Evolutionary conservation across 2,888 invertebrate genomes (phyloP).

Genomic region (Sarcophaga rosellei): DNA sequence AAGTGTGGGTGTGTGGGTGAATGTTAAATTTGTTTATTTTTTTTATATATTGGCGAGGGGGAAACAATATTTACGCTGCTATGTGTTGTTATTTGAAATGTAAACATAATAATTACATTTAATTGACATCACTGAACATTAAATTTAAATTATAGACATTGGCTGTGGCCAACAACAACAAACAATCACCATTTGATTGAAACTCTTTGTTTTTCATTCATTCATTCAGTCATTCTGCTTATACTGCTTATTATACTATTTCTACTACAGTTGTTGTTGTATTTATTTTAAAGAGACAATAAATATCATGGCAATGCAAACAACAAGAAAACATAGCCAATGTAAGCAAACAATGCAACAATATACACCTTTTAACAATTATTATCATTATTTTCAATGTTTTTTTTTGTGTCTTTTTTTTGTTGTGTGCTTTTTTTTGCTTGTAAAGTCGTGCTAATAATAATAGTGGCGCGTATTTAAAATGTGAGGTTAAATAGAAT

Average conservation of each 20-base stretch:
- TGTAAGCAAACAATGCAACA: constrained; percentile 23
- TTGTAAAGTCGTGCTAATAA: background rate
- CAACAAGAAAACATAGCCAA: background rate
- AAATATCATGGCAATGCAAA: background rate
- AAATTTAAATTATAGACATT: constrained; percentile 64
- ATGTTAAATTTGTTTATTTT: background rate
- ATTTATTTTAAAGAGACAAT: background rate
- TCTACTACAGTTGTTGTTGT: background rate
- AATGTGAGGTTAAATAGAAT: constrained; percentile 24
- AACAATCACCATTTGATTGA: constrained; percentile 29
- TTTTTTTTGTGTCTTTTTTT: background rate
- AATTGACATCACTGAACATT: constrained; percentile 72
- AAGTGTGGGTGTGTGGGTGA: background rate
- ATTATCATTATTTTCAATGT: background rate
- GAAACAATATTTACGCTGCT: constrained; percentile 56
- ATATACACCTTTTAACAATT: constrained; percentile 46
- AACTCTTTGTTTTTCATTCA: constrained; percentile 4
- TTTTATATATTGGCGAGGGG: background rate
- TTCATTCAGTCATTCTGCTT: background rate
- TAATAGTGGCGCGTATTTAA: constrained; percentile 5
- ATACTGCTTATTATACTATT: no score
- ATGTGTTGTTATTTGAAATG: constrained; percentile 64
- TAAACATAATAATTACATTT: constrained; percentile 71
- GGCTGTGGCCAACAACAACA: constrained; percentile 42
- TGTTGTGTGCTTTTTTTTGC: background rate